Base-by-base conservation (phyloP, 2,888 invertebrate species). In the Drosophila crucigera region DNA sequence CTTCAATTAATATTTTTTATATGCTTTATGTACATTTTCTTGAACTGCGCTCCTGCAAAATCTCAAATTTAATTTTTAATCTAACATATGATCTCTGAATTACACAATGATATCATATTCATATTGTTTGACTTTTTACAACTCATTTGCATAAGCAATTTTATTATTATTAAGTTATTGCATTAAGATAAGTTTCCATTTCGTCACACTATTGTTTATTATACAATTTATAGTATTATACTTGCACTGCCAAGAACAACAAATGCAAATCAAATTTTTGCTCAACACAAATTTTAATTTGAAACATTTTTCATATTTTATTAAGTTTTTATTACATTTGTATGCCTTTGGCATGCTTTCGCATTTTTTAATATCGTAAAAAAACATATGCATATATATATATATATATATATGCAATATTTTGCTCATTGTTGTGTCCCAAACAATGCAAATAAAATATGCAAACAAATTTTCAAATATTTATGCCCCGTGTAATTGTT, bases 321-420 rank as follows among this genome's bases (percentile, higher is more conserved):
- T 72, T 56, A 59, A 69, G 35, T 65, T 80, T 76, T 67, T 73
- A 69, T 74, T 73, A 66, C 35, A 84, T 72, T 84, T 68, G 22
- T 54, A 47, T 61, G 75, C 73, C 75, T 28, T 53, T 55, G 54
- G 68, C 73, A 28, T 22, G 65, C 64, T 71, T 43, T 49, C 33
- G 31, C 43, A 60, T 66, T 73, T 72, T 73, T 72, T 71, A 72
- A 66, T 60, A 62, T 31, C 25, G 59, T 35, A 60, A 52, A 50
- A 39, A 54, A 52, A 56, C n/a, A 62, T 35, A 37, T 10, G 14
- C 47, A 47, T 7, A 59, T 43, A 62, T 56, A 39, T 28, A 22
- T 56, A 2, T 25, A 28, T 28, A 30, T 11, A 31, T 43, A 31
- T 31, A 31, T 30, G 33, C 19, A 41, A 30, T 55, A 33, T 49